Percentiles rank a stretch among this genome's conserved stretches.
Conservation (phyloP, 2,113 vertebrate species). For the Cyanistes caeruleus region DNA sequence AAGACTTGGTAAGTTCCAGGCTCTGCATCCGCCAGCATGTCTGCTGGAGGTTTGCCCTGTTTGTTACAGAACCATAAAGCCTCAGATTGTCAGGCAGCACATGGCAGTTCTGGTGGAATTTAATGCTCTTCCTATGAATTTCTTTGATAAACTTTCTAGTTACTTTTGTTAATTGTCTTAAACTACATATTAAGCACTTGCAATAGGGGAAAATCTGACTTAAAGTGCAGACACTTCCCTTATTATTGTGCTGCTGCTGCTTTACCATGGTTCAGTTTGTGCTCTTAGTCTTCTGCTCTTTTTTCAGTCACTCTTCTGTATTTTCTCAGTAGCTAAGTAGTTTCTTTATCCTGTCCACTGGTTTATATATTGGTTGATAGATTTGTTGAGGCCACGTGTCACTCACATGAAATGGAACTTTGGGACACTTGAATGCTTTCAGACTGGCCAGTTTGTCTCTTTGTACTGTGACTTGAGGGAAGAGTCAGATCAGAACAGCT, state of each 20-base stretch:
- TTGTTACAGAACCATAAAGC: background rate
- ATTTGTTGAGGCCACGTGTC: background rate
- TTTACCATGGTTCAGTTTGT: accelerated
- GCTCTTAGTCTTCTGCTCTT: background rate
- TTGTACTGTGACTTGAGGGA: background rate
- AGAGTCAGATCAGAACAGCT: background rate
- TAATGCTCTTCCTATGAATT: background rate
- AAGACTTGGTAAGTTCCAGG: slow-evolving; percentile 85
- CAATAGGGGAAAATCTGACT: background rate
- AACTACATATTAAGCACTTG: background rate
- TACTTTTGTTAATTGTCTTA: background rate
- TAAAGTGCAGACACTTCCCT: background rate
- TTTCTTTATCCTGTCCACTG: background rate
- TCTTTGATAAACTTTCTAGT: background rate
- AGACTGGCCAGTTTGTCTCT: background rate
- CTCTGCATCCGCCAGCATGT: background rate
- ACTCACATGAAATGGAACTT: background rate
- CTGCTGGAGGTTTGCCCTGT: background rate
- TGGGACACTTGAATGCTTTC: background rate
- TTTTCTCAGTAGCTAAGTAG: background rate
- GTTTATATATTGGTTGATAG: background rate
- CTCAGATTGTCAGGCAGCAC: background rate
- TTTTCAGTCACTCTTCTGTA: background rate
- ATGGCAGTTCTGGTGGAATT: background rate
- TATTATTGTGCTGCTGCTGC: background rate